Percentiles rank a stretch among this genome's conserved stretches.
Evolutionary conservation across 1,140 invertebrate species (phyloP).

Genomic region (Eulimnadia texana): DNA sequence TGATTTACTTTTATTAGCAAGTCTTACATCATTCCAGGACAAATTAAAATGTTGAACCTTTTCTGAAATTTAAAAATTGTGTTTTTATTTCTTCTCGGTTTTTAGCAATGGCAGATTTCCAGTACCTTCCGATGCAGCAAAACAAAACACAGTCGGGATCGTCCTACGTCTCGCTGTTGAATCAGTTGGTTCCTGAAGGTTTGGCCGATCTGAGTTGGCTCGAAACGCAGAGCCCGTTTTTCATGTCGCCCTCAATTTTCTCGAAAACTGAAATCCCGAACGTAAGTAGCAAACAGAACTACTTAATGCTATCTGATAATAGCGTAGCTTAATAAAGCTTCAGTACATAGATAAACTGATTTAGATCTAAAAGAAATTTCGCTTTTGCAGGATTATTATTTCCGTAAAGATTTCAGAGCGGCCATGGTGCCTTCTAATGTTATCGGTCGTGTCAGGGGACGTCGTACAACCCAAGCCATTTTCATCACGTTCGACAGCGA

Average conservation of each 20-base stretch:
- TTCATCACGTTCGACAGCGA: slow-evolving; percentile 37
- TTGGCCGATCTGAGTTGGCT: slow-evolving; percentile 24
- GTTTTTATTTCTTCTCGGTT: slow-evolving; percentile 22
- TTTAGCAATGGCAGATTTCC: slow-evolving; percentile 73
- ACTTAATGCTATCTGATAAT: no score
- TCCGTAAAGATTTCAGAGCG: slow-evolving; percentile 26
- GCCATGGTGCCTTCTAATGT: slow-evolving; percentile 28
- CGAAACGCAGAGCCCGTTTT: slow-evolving; percentile 41
- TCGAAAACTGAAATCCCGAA: slow-evolving; percentile 51
- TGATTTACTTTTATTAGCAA: no score
- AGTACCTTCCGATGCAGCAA: slow-evolving; percentile 60
- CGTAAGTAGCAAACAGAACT: slow-evolving; percentile 24
- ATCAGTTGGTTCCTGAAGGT: slow-evolving; percentile 27
- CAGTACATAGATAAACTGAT: no score
- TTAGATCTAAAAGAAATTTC: no score
- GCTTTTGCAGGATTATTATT: slow-evolving; percentile 25
- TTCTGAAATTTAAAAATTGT: neutral
- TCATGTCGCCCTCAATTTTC: slow-evolving; percentile 59
- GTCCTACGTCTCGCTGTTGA: slow-evolving; percentile 41
- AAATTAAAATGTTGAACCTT: neutral
- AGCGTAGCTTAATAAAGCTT: no score
- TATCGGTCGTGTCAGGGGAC: slow-evolving; percentile 37
- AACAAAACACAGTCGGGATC: slow-evolving; percentile 25
- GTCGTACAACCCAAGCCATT: slow-evolving; percentile 38
- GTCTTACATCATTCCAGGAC: no score